Conservation (phyloP, 2,113 vertebrate genomes). For the Rostratula benghalensis region DNA sequence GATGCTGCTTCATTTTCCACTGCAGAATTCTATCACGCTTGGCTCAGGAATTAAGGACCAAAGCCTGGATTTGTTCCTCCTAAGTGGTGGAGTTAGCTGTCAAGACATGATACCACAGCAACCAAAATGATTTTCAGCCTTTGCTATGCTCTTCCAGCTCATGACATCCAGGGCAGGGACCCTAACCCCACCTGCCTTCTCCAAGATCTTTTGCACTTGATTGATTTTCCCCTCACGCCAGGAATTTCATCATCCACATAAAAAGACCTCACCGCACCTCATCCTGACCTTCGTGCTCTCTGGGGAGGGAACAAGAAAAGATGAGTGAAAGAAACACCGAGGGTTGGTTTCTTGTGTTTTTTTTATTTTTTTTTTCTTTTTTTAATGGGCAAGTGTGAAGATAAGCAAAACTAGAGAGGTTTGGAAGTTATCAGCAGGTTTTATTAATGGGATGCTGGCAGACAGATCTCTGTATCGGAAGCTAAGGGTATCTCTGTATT, state of each 20-base stretch:
- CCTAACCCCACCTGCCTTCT: background rate
- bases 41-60: background rate
- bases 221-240: background rate
- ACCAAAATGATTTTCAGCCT: background rate
- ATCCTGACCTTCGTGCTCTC: background rate
- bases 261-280: background rate
- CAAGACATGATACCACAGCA: background rate
- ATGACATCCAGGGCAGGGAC: background rate
- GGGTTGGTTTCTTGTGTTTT: fast-evolving
- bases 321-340: background rate
- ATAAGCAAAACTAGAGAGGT: background rate
- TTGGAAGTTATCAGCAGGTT: background rate
- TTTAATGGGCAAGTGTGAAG: background rate
- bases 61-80: background rate
- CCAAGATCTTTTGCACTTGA: background rate
- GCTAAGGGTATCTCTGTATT: background rate
- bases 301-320: background rate
- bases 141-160: background rate
- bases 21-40: background rate
- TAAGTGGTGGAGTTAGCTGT: background rate
- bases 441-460: background rate
- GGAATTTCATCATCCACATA: background rate
- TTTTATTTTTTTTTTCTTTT: too few relatives aligned
- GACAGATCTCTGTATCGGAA: too few relatives aligned
- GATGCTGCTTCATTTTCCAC: background rate